Evolutionary conservation across 2,888 invertebrate genomes (phyloP).

Genomic region (Tetropium fuscum): DNA sequence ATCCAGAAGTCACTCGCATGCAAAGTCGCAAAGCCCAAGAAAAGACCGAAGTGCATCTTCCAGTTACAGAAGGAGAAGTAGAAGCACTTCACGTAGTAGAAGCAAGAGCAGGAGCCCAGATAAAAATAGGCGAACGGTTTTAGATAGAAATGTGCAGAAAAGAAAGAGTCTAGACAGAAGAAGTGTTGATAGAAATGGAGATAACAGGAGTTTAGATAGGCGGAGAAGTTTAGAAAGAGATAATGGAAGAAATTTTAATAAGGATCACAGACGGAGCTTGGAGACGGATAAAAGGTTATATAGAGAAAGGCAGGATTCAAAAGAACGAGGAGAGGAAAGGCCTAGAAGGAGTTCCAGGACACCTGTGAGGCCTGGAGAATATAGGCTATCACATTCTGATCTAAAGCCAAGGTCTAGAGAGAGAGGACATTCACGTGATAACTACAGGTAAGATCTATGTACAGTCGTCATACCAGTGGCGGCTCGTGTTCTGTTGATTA

Average conservation of each 20-base stretch:
- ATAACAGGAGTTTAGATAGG: background rate
- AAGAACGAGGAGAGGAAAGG: constrained; percentile 10
- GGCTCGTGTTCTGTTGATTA: too few species aligned
- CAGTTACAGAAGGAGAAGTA: constrained; percentile 5
- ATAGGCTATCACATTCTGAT: constrained; percentile 19
- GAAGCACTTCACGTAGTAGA: constrained; percentile 10
- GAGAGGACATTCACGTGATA: constrained; percentile 4
- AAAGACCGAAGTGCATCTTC: background rate
- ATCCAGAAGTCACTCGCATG: constrained; percentile 1
- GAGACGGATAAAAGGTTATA: constrained; percentile 5
- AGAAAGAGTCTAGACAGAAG: constrained; percentile 1
- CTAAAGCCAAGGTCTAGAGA: background rate
- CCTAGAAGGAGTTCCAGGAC: constrained; percentile 21
- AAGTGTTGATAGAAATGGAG: background rate
- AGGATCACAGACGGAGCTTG: constrained; percentile 11
- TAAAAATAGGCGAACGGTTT: background rate
- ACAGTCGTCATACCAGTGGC: too few species aligned
- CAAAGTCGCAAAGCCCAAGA: constrained; percentile 5
- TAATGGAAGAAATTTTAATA: background rate
- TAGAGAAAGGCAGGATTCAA: constrained; percentile 1
- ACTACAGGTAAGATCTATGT: constrained; percentile 11
- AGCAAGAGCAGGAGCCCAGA: background rate
- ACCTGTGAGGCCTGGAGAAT: constrained; percentile 25
- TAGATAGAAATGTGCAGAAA: constrained; percentile 5
- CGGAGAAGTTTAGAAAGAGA: constrained; percentile 2